A percentile compares a stretch with the other conserved stretches of the same genome.
Conservation (phyloP, 2,888 invertebrate species). For the Parascotia fuliginaria region DNA sequence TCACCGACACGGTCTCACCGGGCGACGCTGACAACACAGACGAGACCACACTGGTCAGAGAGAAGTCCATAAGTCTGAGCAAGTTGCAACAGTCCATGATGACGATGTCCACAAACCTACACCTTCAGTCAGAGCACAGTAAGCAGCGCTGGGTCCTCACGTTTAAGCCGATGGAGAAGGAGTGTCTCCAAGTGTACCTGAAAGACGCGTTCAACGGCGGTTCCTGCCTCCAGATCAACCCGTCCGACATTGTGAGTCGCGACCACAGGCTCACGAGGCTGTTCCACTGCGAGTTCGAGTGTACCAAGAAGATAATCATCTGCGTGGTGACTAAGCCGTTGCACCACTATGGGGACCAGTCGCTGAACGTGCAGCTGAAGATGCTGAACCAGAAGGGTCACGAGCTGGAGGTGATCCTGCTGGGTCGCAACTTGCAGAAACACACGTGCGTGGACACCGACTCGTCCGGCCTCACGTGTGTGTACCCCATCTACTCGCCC, state of each 20-base stretch:
- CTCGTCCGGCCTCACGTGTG: slow-evolving; percentile 17
- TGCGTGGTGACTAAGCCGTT: slow-evolving; percentile 72
- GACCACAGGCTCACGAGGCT: slow-evolving; percentile 58
- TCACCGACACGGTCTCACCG: no score
- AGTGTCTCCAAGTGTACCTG: slow-evolving; percentile 66
- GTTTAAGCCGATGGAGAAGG: slow-evolving; percentile 53
- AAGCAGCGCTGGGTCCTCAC: slow-evolving; percentile 51
- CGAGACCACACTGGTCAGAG: no score
- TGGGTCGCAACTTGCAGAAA: slow-evolving; percentile 46
- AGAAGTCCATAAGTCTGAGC: no score
- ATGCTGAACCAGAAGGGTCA: slow-evolving; percentile 35
- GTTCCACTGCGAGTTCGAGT: slow-evolving; percentile 68
- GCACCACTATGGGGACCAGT: slow-evolving; percentile 48
- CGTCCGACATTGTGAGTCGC: slow-evolving; percentile 52
- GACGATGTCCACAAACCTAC: slow-evolving; percentile 52
- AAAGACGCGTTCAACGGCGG: slow-evolving; percentile 83
- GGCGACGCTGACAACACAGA: no score
- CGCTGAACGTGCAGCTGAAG: slow-evolving; percentile 56
- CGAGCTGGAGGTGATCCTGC: slow-evolving; percentile 44
- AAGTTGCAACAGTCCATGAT: no score
- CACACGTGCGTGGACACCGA: not conserved
- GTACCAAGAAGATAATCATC: slow-evolving; percentile 54
- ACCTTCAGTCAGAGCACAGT: slow-evolving; percentile 36
- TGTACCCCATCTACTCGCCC: slow-evolving; percentile 42
- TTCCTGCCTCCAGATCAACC: slow-evolving; percentile 76